phyloP scores from a whole-genome alignment of 2,797 vertebrate genomes.

The Taeniopygia guttata region DNA sequence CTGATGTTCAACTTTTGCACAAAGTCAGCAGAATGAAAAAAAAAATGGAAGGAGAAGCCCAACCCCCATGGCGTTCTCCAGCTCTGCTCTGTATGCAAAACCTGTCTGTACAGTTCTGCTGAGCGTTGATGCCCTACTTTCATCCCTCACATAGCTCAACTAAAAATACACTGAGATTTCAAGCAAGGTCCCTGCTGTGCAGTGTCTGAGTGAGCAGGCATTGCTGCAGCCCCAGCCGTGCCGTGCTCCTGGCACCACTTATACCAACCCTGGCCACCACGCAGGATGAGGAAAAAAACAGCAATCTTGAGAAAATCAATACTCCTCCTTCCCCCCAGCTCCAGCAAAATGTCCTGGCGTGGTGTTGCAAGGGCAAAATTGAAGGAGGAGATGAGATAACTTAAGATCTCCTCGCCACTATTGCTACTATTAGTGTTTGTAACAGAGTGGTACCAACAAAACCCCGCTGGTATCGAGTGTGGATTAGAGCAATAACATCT shows the following conservation, averaged over 20 bases:
- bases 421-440: background rate
- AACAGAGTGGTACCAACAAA: background rate
- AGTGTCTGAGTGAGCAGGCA: background rate
- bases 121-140: conserved; percentile 40
- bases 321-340: background rate
- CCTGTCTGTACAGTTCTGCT: conserved; percentile 27
- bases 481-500: background rate
- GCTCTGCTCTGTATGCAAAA: conserved; percentile 53
- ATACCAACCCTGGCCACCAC: background rate
- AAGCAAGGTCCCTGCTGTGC: conserved; percentile 30
- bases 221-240: background rate
- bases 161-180: conserved; percentile 45
- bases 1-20: conserved; percentile 11
- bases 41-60: background rate
- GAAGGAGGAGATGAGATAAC: background rate
- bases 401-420: background rate
- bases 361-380: background rate
- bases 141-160: conserved; percentile 29
- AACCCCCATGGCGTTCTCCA: background rate
- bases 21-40: conserved; percentile 39
- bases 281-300: background rate
- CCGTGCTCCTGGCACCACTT: accelerated
- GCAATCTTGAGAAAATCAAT: background rate
- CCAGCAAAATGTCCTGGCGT: background rate
- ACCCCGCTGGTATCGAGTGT: background rate